Evolutionary conservation across 2,888 invertebrate genomes (phyloP).

Genomic region (Hololepta plana): DNA sequence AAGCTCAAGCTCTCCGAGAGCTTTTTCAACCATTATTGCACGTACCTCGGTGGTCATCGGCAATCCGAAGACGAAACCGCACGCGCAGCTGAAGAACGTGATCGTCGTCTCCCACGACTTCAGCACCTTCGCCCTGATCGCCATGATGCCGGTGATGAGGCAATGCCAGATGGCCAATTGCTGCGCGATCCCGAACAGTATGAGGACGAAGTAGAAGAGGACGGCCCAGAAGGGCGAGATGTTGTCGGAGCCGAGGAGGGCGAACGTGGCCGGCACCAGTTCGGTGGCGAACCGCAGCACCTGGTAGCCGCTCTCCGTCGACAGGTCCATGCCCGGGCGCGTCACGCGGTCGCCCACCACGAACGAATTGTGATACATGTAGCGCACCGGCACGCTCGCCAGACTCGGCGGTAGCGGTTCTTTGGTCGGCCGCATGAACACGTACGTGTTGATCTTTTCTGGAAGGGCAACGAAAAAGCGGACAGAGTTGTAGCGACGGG

Average conservation of each 20-base stretch:
- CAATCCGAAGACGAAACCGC: conserved; percentile 66
- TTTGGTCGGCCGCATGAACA: conserved; percentile 46
- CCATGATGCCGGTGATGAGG: conserved; percentile 69
- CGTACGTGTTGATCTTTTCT: conserved; percentile 56
- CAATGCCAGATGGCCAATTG: conserved; percentile 85
- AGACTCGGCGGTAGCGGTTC: conserved; percentile 42
- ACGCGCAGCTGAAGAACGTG: conserved; percentile 66
- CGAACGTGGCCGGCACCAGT: conserved; percentile 71
- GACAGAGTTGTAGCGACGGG: background rate
- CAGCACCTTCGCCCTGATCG: conserved; percentile 52
- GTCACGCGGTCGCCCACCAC: conserved; percentile 50
- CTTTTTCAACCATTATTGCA: background rate
- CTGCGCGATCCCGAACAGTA: conserved; percentile 75
- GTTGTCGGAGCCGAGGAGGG: conserved; percentile 52
- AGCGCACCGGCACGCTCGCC: conserved; percentile 41
- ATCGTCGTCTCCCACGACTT: conserved; percentile 67
- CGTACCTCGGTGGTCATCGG: conserved; percentile 70
- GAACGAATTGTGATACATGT: conserved; percentile 53
- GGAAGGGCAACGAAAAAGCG: conserved; percentile 12
- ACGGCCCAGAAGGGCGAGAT: conserved; percentile 81
- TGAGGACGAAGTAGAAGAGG: conserved; percentile 66
- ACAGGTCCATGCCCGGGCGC: conserved; percentile 35
- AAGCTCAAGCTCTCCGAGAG: too few relatives aligned
- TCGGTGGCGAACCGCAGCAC: conserved; percentile 70
- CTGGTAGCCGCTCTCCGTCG: conserved; percentile 59